A percentile compares a stretch with the other conserved stretches of the same genome.
Evolutionary conservation across 2,113 vertebrate species (phyloP).

Genomic region (Sarotherodon lohbergeri): DNA sequence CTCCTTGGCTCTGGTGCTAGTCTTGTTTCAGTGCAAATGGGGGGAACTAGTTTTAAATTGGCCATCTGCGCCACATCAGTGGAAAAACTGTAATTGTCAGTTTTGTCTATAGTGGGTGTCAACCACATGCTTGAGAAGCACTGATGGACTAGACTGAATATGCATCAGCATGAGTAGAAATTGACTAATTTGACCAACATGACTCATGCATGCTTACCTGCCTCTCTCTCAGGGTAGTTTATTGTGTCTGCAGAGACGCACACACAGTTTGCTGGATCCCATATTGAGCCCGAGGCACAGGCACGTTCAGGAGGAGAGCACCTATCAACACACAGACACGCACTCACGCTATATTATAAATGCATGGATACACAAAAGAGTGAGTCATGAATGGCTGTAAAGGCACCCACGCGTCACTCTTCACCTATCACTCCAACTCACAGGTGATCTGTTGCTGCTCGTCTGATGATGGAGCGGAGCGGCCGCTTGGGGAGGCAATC

Average conservation of each 20-base stretch:
- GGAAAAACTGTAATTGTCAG: neutral
- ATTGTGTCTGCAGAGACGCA: constrained; percentile 51
- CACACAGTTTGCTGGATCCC: constrained; percentile 61
- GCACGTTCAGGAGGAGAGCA: constrained; percentile 59
- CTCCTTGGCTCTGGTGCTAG: neutral
- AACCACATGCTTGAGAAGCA: neutral
- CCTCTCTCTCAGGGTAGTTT: constrained; percentile 45
- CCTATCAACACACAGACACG: constrained; percentile 32
- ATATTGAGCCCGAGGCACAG: constrained; percentile 53
- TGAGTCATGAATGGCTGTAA: neutral
- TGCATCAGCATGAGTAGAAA: neutral
- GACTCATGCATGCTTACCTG: constrained; percentile 28
- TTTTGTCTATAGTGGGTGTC: neutral
- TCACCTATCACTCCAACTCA: constrained; percentile 34
- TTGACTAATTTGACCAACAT: neutral
- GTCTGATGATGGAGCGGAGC: constrained; percentile 67
- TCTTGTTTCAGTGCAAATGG: neutral
- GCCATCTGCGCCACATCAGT: neutral
- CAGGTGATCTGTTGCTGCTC: constrained; percentile 56
- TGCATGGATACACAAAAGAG: neutral
- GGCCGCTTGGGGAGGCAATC: constrained; percentile 61
- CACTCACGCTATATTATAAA: neutral
- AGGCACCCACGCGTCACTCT: neutral
- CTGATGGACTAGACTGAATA: neutral
- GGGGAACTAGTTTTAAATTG: neutral